Conservation (phyloP, 2,797 vertebrate genomes). For the Arrhamphus sclerolepis region DNA sequence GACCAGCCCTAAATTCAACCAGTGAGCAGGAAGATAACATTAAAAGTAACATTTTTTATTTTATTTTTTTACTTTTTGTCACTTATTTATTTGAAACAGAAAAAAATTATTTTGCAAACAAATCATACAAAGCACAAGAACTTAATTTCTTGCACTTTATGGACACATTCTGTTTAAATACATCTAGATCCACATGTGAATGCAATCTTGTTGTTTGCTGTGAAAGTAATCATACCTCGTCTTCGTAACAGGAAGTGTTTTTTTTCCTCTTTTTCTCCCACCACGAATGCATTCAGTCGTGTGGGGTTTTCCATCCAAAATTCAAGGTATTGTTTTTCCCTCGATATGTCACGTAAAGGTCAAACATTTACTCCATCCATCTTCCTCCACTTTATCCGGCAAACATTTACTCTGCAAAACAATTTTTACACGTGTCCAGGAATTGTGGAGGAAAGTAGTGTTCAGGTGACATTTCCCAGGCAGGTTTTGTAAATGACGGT, state of each 20-base stretch:
- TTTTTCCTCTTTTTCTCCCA: neutral
- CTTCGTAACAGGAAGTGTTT: neutral
- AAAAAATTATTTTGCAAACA: neutral
- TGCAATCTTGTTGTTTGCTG: neutral
- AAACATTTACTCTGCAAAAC: too few relatives aligned
- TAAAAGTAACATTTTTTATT: slow-evolving; percentile 32
- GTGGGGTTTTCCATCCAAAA: too few relatives aligned
- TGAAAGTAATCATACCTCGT: neutral
- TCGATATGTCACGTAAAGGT: too few relatives aligned
- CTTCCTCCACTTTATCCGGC: too few relatives aligned
- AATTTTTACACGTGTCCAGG: too few relatives aligned
- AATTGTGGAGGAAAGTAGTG: too few relatives aligned
- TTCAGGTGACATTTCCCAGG: too few relatives aligned
- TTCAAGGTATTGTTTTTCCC: too few relatives aligned
- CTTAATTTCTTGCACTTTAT: neutral
- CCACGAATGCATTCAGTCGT: too few relatives aligned
- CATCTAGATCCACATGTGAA: neutral
- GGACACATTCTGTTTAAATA: neutral
- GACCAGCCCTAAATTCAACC: slow-evolving; percentile 62
- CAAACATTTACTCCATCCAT: too few relatives aligned
- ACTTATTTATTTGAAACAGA: neutral
- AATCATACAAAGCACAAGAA: neutral
- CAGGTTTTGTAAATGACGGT: too few relatives aligned
- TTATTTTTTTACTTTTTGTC: neutral
- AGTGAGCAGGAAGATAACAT: slow-evolving; percentile 38